Conservation (phyloP, 2,113 vertebrate genomes). For the Henicopernis longicauda region DNA sequence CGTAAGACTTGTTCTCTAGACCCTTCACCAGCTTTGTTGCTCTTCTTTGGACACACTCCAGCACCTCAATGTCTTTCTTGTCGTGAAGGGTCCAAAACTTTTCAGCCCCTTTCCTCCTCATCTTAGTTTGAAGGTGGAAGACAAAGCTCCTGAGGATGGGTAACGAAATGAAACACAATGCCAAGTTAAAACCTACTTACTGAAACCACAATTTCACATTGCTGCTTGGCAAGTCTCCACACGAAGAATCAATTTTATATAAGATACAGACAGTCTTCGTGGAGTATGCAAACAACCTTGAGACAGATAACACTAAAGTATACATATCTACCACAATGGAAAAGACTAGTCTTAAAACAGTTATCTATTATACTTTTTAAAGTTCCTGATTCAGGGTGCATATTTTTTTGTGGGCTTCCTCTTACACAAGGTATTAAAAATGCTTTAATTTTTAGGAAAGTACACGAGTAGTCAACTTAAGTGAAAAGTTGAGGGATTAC, state of each 20-base stretch:
- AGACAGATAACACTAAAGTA: neutral
- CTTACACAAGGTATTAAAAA: neutral
- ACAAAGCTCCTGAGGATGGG: neutral
- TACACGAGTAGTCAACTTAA: neutral
- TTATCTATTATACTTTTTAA: neutral
- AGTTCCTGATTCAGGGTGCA: neutral
- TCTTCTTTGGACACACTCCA: neutral
- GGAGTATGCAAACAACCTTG: neutral
- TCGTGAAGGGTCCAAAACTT: neutral
- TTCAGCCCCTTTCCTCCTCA: neutral
- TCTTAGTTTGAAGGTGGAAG: neutral
- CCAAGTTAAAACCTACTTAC: neutral
- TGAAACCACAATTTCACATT: neutral
- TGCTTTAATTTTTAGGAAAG: neutral
- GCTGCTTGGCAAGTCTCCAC: neutral
- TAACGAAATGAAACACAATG: rapidly evolving
- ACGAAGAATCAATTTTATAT: neutral
- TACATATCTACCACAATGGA: neutral
- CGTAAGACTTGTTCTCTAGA: neutral
- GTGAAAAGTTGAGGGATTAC: neutral
- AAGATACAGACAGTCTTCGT: neutral
- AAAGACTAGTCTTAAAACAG: neutral
- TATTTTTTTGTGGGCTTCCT: neutral
- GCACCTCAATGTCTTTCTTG: neutral
- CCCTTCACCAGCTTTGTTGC: neutral